A percentile compares a stretch with the other conserved stretches of the same genome.
Conservation (phyloP, 1,140 invertebrate genomes). For the Trypoxylus dichotomus region DNA sequence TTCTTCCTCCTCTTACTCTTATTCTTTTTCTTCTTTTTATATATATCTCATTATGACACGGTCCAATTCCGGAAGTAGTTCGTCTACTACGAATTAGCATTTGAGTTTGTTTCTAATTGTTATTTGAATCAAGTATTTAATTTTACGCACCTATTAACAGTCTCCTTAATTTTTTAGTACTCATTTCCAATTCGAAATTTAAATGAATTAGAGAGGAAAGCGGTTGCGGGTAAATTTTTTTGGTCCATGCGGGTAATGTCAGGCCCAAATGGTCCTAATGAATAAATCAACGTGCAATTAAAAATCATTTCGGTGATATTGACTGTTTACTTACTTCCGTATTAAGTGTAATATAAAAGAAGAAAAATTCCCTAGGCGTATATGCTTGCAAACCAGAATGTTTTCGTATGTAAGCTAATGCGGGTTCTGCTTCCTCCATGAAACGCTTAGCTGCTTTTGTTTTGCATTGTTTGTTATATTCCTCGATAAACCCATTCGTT, state of each 20-base stretch:
- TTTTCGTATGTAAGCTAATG: not conserved
- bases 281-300: not conserved
- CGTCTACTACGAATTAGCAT: no score
- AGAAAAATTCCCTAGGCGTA: slow-evolving; percentile 18
- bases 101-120: no score
- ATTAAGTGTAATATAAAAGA: not conserved
- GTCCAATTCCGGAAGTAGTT: no score
- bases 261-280: slow-evolving; percentile 26
- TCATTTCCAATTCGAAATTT: slow-evolving; percentile 40
- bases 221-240: slow-evolving; percentile 50
- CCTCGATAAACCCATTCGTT: not conserved
- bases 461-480: not conserved
- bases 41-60: no score
- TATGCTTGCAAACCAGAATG: not conserved
- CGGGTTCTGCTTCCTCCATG: not conserved
- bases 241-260: slow-evolving; percentile 35
- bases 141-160: slow-evolving; percentile 26
- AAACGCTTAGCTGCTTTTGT: not conserved
- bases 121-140: no score
- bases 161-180: slow-evolving; percentile 33
- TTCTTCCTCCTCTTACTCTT: no score
- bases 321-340: not conserved
- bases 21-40: no score
- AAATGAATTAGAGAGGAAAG: slow-evolving; percentile 56
- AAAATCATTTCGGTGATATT: not conserved